Conservation (phyloP, 2,888 invertebrate genomes). For the Morinoia aosen region DNA sequence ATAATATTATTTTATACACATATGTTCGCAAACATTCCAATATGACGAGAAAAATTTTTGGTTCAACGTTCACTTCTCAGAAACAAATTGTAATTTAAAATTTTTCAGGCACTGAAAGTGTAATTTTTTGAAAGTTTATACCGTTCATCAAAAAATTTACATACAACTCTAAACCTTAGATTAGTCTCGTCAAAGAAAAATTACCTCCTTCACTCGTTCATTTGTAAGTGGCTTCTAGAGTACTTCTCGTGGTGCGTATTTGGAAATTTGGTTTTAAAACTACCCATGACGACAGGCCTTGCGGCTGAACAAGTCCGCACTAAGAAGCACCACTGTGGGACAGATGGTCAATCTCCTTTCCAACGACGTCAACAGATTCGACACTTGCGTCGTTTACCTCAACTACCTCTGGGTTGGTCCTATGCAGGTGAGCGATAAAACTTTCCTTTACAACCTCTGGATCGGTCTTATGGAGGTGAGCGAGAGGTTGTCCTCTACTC, state of each 20-base stretch:
- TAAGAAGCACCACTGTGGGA: conserved; percentile 89
- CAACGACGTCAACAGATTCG: too few species aligned
- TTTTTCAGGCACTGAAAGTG: too few species aligned
- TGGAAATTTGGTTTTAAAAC: not conserved
- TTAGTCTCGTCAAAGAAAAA: not conserved
- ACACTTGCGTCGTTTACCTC: too few species aligned
- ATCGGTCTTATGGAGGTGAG: too few species aligned
- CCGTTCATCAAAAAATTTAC: too few species aligned
- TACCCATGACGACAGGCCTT: conserved; percentile 76
- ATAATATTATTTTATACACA: not conserved
- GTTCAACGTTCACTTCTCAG: too few species aligned
- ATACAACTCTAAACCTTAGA: not conserved
- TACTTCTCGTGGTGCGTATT: not conserved
- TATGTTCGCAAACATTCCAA: not conserved
- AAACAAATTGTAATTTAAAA: too few species aligned
- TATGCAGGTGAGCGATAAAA: too few species aligned
- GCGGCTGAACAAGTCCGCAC: conserved; percentile 83
- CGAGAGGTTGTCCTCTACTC: conserved; percentile 90
- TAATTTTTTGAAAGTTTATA: too few species aligned
- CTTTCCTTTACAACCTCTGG: too few species aligned
- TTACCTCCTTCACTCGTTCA: not conserved
- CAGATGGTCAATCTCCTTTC: conserved; percentile 95
- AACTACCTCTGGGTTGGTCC: too few species aligned
- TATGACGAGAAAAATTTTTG: too few species aligned
- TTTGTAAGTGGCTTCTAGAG: not conserved